Evolutionary conservation across 2,113 vertebrate genomes (phyloP).

Genomic region (Hydrochoerus hydrochaeris): DNA sequence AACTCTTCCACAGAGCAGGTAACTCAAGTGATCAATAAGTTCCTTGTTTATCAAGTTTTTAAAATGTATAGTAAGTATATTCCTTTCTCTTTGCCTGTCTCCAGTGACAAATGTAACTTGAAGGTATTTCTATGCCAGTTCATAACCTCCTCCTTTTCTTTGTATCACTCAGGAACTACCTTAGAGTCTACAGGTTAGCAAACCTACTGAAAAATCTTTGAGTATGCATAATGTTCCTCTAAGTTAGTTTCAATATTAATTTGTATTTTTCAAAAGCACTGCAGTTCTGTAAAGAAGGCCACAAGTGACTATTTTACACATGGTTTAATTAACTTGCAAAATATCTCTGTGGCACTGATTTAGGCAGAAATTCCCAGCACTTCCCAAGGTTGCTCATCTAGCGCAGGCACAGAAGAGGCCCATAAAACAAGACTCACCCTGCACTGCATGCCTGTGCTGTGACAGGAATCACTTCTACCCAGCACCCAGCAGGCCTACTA

Average conservation of each 20-base stretch:
- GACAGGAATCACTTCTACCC: neutral
- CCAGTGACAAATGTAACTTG: neutral
- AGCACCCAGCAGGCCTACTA: accelerated
- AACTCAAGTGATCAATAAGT: too few relatives aligned
- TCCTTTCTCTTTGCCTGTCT: neutral
- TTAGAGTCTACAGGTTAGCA: neutral
- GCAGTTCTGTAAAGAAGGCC: neutral
- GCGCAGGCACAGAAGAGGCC: too few relatives aligned
- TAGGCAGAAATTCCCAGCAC: neutral
- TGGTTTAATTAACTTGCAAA: neutral
- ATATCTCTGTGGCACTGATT: neutral
- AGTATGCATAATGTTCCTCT: neutral
- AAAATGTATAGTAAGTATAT: neutral
- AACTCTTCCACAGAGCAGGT: neutral
- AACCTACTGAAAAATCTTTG: neutral
- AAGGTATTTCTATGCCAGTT: neutral
- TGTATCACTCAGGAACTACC: neutral
- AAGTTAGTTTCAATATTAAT: neutral
- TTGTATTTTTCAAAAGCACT: neutral
- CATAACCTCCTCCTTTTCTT: accelerated
- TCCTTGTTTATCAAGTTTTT: too few relatives aligned
- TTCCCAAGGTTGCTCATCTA: neutral
- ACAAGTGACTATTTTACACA: neutral
- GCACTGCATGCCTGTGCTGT: accelerated
- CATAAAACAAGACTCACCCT: neutral